Conservation (phyloP, 2,888 invertebrate genomes). For the Cephus pygmeus region DNA sequence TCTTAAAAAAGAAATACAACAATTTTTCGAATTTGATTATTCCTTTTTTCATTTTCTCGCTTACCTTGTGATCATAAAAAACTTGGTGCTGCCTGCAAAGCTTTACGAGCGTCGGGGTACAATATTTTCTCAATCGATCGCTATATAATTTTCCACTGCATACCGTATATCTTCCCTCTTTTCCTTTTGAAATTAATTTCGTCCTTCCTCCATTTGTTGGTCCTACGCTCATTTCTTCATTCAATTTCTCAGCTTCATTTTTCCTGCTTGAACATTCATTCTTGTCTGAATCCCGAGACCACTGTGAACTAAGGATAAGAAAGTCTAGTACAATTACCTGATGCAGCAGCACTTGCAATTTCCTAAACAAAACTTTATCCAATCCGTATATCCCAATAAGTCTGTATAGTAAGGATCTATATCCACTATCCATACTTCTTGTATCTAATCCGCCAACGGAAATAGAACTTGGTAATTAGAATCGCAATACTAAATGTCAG, state of each 20-base stretch:
- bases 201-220: background rate
- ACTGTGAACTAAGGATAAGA: background rate
- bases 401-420: slow-evolving; percentile 43
- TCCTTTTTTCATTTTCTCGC: background rate
- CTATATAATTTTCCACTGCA: slow-evolving; percentile 39
- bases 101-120: slow-evolving; percentile 18
- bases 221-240: background rate
- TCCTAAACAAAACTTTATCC: slow-evolving; percentile 38
- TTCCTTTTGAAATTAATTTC: background rate
- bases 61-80: slow-evolving; percentile 36
- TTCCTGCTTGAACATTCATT: background rate
- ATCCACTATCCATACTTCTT: slow-evolving; percentile 39
- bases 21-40: background rate
- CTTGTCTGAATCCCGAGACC: background rate
- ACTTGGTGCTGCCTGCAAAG: slow-evolving; percentile 28
- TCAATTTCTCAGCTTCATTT: background rate
- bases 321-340: background rate
- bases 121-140: slow-evolving; percentile 30
- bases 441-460: slow-evolving; percentile 13
- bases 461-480: background rate
- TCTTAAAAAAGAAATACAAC: background rate
- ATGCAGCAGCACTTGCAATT: background rate
- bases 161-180: slow-evolving; percentile 30
- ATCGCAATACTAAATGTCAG: background rate
- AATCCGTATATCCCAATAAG: slow-evolving; percentile 39